Evolutionary conservation across 2,113 vertebrate species (phyloP).

Genomic region (Saccopteryx leptura): DNA sequence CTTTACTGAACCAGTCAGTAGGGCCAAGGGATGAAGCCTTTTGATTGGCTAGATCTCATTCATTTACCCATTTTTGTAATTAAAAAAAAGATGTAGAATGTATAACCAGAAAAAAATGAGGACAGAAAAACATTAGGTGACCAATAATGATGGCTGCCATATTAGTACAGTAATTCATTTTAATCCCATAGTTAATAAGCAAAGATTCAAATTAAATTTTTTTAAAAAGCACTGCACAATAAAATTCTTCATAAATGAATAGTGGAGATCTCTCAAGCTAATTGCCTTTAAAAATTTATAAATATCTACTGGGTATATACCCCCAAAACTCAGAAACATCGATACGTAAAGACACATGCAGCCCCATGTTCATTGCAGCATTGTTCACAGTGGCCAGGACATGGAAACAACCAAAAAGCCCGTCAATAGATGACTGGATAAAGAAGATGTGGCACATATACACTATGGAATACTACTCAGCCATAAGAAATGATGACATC

Average conservation of each 20-base stretch:
- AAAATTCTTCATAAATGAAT: not conserved
- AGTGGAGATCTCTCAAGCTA: not conserved
- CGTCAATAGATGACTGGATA: too few species aligned
- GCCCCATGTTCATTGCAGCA: too few species aligned
- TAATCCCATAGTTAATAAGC: not conserved
- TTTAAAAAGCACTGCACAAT: not conserved
- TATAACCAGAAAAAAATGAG: not conserved
- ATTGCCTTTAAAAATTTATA: not conserved
- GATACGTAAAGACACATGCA: too few species aligned
- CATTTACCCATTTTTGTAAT: not conserved
- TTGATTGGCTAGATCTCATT: not conserved
- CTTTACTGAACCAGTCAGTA: not conserved
- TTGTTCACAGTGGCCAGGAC: too few species aligned
- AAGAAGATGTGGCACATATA: too few species aligned
- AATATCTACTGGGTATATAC: not conserved
- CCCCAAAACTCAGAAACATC: too few species aligned
- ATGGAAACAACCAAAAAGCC: too few species aligned
- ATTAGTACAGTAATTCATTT: constrained; percentile 11
- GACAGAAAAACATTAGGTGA: not conserved
- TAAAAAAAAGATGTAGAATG: not conserved
- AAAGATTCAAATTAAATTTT: not conserved
- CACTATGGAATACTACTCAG: too few species aligned
- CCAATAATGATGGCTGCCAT: not conserved
- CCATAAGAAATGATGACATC: too few species aligned
- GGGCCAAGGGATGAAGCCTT: not conserved